Base-by-base conservation (phyloP, 2,797 vertebrate genomes). In the Enoplosus armatus region DNA sequence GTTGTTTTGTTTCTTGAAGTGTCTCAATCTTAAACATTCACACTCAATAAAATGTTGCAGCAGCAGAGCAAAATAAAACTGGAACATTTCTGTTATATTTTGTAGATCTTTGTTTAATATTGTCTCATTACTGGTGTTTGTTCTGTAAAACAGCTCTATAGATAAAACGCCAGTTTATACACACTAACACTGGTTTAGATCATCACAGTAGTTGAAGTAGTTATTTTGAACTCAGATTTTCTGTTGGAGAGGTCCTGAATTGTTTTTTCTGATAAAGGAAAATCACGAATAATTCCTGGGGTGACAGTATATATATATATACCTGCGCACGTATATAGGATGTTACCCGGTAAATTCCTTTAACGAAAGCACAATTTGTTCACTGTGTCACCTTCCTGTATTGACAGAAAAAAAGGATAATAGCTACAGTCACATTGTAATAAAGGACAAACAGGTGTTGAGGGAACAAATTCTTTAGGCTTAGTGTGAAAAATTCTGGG, bases 401-500 rank as follows among this genome's bases (percentile, higher is more conserved):
- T 55, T 47, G 47, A 76, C 77, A 60, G 39, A 75, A 54, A 47
- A 31, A 61, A 58, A 53, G 12, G n/a, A 59, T 33, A 22, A 71
- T 43, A 71, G 68, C 41, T 77, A 75, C n/a, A 73, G 63, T 77
- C 56, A 82, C 82, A 77, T 33, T 78, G 60, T 72, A 61, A 61
- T 68, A 51, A 82, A 68, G 27, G 33, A 82, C 33, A 55, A 64
- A 43, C 45, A 61, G 35, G 65, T 27, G 11, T 73, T 24, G 24
- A 54, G 47, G 71, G 41, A 83, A 67, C 64, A 62, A 51, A 58
- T 33, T 75, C 20, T 69, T 14, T 26, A 63, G 43, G 62, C 45
- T 80, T 87, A 58, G 60, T 77, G 72, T 75, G 67, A 70, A 73
- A 71, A 62, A 51, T 70, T 77, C 59, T 56, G 27, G 53, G 51